Percentiles rank a stretch among this genome's conserved stretches.
Conservation (phyloP, 2,797 vertebrate genomes). For the Argyrosomus regius region DNA sequence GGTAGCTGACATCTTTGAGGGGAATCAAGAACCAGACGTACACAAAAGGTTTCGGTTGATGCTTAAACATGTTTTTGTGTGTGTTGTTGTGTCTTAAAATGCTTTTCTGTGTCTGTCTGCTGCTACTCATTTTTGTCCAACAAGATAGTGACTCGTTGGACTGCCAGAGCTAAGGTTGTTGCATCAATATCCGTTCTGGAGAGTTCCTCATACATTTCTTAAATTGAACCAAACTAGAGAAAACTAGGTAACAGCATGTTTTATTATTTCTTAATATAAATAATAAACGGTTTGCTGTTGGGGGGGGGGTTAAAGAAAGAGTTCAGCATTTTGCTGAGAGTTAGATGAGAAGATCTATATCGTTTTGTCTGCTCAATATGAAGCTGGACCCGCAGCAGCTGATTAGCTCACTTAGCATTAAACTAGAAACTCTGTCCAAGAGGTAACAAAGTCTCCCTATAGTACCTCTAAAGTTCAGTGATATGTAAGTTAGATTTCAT, state of each 20-base stretch:
- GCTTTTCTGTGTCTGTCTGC: neutral
- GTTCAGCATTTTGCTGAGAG: neutral
- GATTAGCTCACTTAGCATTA: neutral
- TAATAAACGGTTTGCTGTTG: neutral
- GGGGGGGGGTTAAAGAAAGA: neutral
- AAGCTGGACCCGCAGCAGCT: neutral
- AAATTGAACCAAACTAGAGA: conserved; percentile 15
- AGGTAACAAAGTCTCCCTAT: too few species aligned
- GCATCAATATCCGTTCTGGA: conserved; percentile 10
- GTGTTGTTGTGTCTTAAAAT: neutral
- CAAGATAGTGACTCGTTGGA: neutral
- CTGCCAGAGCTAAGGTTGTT: neutral
- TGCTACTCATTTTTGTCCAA: neutral
- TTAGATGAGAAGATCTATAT: neutral
- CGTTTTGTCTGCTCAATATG: neutral
- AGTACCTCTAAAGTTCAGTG: too few species aligned
- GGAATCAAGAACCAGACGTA: neutral
- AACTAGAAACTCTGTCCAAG: neutral
- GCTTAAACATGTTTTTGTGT: neutral
- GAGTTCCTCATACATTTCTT: conserved; percentile 2
- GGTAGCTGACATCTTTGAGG: neutral
- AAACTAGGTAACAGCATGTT: neutral
- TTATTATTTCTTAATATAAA: neutral
- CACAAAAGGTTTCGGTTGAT: neutral
- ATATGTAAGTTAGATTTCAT: too few species aligned